Base-by-base conservation (phyloP, 1,140 invertebrate genomes). In the Diabrotica undecimpunctata region DNA sequence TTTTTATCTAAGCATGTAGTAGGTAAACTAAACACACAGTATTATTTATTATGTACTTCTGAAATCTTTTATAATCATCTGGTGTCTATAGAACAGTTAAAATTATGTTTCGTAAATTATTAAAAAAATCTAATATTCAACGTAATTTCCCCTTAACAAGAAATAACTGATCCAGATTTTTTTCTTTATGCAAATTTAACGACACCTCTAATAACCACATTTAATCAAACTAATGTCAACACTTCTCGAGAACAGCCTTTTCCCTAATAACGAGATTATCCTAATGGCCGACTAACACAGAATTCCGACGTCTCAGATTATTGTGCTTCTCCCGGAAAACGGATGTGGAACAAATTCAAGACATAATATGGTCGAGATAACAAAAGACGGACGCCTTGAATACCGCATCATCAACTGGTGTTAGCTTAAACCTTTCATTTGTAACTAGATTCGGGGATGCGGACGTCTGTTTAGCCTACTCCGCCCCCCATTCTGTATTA, bases 251-350 rank as follows among this genome's bases (percentile, higher is more conserved):
- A 46, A 46, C 41, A 46, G n/a, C 41, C 8, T 46, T 46, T n/a
- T 46, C 41, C n/a, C n/a, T 46, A 46, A 46, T 46, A 46, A 46
- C 41, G n/a, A 46, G 41, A 46, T 46, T 46, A 46, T 46, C 41
- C 41, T 46, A 46, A 46, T 46, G 41, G n/a, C n/a, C 41, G n/a
- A 46, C 41, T 46, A 46, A n/a, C 41, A 46, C 41, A 46, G 41
- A 46, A 46, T 46, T 46, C n/a, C 41, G 41, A 8, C 8, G 41
- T 46, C 41, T 46, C 8, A 46, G 41, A 46, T 46, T 46, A 46
- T n/a, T 10, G 41, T 46, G 41, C 41, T 46, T 46, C 8, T 46
- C 41, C 11, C 41, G 41, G 41, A n/a, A 9, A 46, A 46, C 8
- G 8, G 41, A 46, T 10, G n/a, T 8, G 41, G n/a, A 46, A 46